Base-by-base conservation (phyloP, 2,797 vertebrate species). In the Pogoniulus pusillus region DNA sequence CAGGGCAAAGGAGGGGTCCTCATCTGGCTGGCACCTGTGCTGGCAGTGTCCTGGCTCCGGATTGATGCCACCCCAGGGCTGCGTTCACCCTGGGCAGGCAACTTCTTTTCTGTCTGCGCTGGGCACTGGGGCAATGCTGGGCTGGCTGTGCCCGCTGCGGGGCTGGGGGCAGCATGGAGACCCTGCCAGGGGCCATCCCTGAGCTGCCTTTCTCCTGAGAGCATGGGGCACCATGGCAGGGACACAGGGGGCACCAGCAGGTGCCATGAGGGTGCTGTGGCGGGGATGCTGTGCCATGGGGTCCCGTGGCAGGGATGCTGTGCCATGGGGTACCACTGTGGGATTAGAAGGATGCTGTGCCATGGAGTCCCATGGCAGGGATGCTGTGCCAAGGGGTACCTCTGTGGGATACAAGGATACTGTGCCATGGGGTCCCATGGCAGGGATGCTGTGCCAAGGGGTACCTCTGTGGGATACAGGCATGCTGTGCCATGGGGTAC, bases 11-110 rank as follows among this genome's bases (percentile, higher is more conserved):
- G 62, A n/a, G 60, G 7, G 22, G 71, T 35, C 82, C 30, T 29
- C 4, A 3, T 24, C 80, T 0, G 1, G 51, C 57, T 13, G 55
- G n/a, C 39, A 16, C 34, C 37, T 9, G 0, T 0, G 0, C 60
- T 6, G 29, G 85, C 23, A 49, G n/a, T 18, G 37, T 24, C 62
- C 81, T 58, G 45, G 29, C 7, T 29, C 39, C 12, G 0, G 2
- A 24, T 32, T 0, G 2, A 7, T 82, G 86, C 39, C 41, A 4
- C 69, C 18, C 58, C 24, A 29, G 24, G 26, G 51, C 26, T 53
- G 45, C 20, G 9, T 45, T 23, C 45, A 22, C 47, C 47, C 47
- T 0, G 8, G 17, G 27, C 0, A 5, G 62, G 75, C 79, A 59
- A 64, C 7, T 10, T 80, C 27, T 29, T 70, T 68, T 74, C 90